Base-by-base conservation (phyloP, 2,888 invertebrate genomes). In the Meta bourneti region DNA sequence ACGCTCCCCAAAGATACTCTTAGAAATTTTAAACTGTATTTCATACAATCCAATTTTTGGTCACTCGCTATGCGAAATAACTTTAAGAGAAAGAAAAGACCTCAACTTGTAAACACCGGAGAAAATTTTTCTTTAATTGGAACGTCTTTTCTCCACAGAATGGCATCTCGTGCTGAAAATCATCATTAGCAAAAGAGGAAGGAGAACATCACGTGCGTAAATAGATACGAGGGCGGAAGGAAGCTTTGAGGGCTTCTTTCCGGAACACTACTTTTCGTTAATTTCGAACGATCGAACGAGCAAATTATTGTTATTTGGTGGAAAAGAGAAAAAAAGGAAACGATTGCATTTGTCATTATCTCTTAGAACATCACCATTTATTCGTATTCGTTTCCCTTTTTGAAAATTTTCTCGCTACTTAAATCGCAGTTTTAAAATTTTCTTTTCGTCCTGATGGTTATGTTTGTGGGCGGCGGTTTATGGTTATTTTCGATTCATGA, bases 301-400 rank as follows among this genome's bases (percentile, higher is more conserved):
- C 74, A 74, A 88, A 88, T 88, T 88, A 88, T 72, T 81, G 80
- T 87, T 79, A 87, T 87, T 72, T 20, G 80, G 48, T 75, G 49
- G 69, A 51, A 52, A 61, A 82, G 51, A 48, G 61, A 34, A 34
- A 81, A n/a, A 81, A 19, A 13, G 61, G 8, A 61, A 16, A 20
- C 13, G 79, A 79, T 79, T 79, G 54, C 20, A 61, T 61, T 61
- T 77, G 77, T 86, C 86, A 78, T 86, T 86, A 86, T 75, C 78
- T 49, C 51, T 61, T 16, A 16, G 79, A 61, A 61, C 79, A 79
- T 78, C 78, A 20, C 86, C 86, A 86, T 86, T 86, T 70, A 70
- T 52, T 34, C 48, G 86, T 20, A 86, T 70, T 78, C 86, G n/a
- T 78, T 78, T 48, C 7, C 49, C 49, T 61, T 54, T 61, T 79